Evolutionary conservation across 1,140 invertebrate genomes (phyloP), one percentile per base, ranked within the genome.

Genomic region (Eriocheir sinensis): DNA sequence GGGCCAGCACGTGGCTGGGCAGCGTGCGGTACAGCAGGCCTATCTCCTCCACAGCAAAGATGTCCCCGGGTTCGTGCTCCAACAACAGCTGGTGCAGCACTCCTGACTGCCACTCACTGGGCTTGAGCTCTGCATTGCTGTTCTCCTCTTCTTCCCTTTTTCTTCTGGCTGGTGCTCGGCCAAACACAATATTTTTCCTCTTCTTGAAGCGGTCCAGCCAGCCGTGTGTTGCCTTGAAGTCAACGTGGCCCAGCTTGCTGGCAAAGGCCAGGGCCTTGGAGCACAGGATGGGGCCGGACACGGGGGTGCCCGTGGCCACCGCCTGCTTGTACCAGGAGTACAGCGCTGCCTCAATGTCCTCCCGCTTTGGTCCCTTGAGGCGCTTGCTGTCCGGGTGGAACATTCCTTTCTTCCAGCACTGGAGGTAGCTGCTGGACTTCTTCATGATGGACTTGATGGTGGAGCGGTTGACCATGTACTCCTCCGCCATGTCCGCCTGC

Each of bases 121-220:
- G 90, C 53, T 94, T 94, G 30, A 94, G 80, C 53, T 94, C 94
- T 92, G 94, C n/a, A n/a, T 89, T 83, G 32, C 81, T 94, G 40
- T 88, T 94, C 38, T 91, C 94, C 12, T 92, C 41, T 17, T 95
- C 94, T 86, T 95, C 94, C 34, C 93, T 85, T 38, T 91, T 94
- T 40, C 93, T 92, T 21, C 93, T 96, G 15, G 95, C 86, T 93
- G 34, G 89, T 15, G 95, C 72, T 95, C 94, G 95, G 40, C 91
- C 93, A 96, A 96, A 96, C n/a, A 89, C 94, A 93, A 96, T 96
- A 17, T 93, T 95, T 91, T 96, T 95, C 30, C 95, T 93, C 40
- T 92, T 93, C 53, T 96, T 96, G 80, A 96, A 96, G 53, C 96
- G 94, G 48, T 96, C 95, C 32, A 96, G 72, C 96, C 96, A 96